Evolutionary conservation across 1,140 invertebrate species (phyloP), one percentile per base, ranked within the genome.

Genomic region (Intoshia linei): DNA sequence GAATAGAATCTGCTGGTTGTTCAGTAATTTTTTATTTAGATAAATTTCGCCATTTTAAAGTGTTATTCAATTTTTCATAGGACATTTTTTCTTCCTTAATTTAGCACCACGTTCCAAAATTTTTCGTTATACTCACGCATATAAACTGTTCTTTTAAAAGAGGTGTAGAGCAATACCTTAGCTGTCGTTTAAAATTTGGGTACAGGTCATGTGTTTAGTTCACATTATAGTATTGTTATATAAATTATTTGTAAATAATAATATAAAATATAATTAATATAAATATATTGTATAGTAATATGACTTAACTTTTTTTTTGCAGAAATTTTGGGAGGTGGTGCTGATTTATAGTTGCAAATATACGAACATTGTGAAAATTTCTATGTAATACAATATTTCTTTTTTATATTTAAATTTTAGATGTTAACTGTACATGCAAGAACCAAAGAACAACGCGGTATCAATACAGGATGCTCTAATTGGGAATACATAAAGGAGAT

Each of bases 341-440:
- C 21, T 20, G 21, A 32, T 32, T 17, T 20, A 17, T n/a, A 19
- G 21, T 17, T 19, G n/a, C n/a, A n/a, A n/a, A n/a, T n/a, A n/a
- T n/a, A n/a, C n/a, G n/a, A n/a, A n/a, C n/a, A n/a, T n/a, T n/a
- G n/a, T n/a, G n/a, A n/a, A n/a, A n/a, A n/a, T n/a, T n/a, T n/a
- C n/a, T n/a, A n/a, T n/a, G n/a, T 17, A n/a, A 17, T 20, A 17
- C n/a, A 32, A 20, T 19, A 32, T 17, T 32, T 17, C n/a, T n/a
- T 19, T n/a, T 10, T 11, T 7, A 33, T 35, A 11, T 37, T 19
- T 37, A 37, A 23, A 10, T 43, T 47, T 10, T 44, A 63, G 51
- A 43, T 92, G 42, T 59, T 93, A 2, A 84, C 83, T 3, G 74
- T 98, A 10, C 87, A 98, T 62, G 87, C 87, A 0, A 62, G 87